A percentile compares a stretch with the other conserved stretches of the same genome.
Conservation (phyloP, 2,888 invertebrate genomes). For the Xestia c-nigrum region DNA sequence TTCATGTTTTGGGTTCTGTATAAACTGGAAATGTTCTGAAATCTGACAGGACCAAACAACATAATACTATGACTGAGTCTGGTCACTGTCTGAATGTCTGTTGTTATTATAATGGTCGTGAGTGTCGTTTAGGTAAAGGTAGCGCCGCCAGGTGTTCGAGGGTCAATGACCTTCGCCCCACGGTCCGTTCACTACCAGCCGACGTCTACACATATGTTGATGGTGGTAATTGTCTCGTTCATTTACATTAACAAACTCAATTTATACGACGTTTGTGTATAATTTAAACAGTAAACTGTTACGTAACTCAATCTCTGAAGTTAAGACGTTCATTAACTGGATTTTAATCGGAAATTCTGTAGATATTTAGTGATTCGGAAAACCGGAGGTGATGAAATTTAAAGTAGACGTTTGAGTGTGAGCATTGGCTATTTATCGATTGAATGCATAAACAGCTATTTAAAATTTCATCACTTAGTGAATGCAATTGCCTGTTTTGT, state of each 20-base stretch:
- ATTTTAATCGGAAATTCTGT: conserved; percentile 26
- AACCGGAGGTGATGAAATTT: conserved; percentile 45
- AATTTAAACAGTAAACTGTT: conserved; percentile 34
- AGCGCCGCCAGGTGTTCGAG: conserved; percentile 40
- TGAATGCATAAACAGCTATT: conserved; percentile 43
- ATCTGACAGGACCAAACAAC: neutral
- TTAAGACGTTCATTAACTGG: conserved; percentile 35
- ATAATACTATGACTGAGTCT: neutral
- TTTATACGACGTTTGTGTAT: conserved; percentile 31
- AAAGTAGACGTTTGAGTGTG: conserved; percentile 36
- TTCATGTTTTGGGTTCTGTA: neutral
- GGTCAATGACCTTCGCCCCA: conserved; percentile 32
- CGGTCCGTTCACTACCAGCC: neutral
- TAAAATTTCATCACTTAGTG: conserved; percentile 45
- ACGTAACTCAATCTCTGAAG: conserved; percentile 26
- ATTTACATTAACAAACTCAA: conserved; percentile 33
- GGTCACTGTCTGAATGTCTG: conserved; percentile 1
- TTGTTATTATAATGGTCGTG: conserved; percentile 1
- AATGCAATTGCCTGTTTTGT: conserved; percentile 42
- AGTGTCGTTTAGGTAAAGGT: conserved; percentile 9
- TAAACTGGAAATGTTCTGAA: neutral
- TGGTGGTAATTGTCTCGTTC: conserved; percentile 27
- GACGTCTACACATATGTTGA: conserved; percentile 10
- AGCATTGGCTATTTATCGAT: conserved; percentile 30
- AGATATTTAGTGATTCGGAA: conserved; percentile 32